Evolutionary conservation across 2,888 invertebrate species (phyloP).

Genomic region (Luperina testacea): DNA sequence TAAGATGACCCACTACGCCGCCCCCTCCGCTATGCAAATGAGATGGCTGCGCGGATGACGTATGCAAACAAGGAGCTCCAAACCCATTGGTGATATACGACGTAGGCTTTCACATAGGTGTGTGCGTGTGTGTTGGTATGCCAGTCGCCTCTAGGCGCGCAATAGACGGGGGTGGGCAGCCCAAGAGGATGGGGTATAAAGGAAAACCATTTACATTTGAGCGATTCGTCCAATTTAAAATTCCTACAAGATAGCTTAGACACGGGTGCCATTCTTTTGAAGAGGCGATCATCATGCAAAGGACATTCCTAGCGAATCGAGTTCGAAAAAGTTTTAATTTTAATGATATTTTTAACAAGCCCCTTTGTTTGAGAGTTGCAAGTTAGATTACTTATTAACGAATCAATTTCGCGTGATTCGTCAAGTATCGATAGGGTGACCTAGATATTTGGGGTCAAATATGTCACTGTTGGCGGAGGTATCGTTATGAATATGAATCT

Average conservation of each 20-base stretch:
- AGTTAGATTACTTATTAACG: slow-evolving; percentile 70
- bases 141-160: slow-evolving; percentile 90
- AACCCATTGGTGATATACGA: slow-evolving; percentile 83
- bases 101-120: slow-evolving; percentile 82
- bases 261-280: slow-evolving; percentile 90
- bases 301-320: slow-evolving; percentile 78
- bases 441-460: slow-evolving; percentile 79
- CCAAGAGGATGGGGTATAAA: slow-evolving; percentile 90
- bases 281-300: slow-evolving; percentile 86
- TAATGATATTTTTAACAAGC: slow-evolving; percentile 74
- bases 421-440: slow-evolving; percentile 73
- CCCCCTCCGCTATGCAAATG: slow-evolving; percentile 79
- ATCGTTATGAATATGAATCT: slow-evolving; percentile 89
- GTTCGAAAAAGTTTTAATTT: slow-evolving; percentile 74
- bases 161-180: slow-evolving; percentile 89
- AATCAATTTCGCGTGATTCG: slow-evolving; percentile 70
- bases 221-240: slow-evolving; percentile 91
- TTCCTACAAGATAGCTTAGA: slow-evolving; percentile 90
- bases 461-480: slow-evolving; percentile 80
- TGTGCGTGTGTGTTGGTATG: slow-evolving; percentile 89
- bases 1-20: slow-evolving; percentile 74
- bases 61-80: slow-evolving; percentile 84
- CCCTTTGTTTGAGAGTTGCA: slow-evolving; percentile 61
- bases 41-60: slow-evolving; percentile 80
- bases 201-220: slow-evolving; percentile 91